These are phyloP conservation scores for Isaurus tuberculatus DNA, from an alignment of 92 coral and sea anemone genomes.

Conservation along the genomic window DNA sequence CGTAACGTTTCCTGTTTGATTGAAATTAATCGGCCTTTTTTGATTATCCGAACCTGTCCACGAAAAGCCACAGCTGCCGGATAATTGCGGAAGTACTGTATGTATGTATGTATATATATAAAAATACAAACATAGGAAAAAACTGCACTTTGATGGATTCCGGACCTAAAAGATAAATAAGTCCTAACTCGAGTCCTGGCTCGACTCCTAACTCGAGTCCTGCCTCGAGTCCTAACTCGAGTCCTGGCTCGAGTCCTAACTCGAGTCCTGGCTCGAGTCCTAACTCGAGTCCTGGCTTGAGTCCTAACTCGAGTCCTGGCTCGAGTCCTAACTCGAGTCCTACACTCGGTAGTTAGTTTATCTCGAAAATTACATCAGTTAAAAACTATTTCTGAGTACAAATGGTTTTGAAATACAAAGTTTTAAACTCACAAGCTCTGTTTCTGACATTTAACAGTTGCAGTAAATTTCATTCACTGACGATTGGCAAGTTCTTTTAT, in stretches of 20 bases:
- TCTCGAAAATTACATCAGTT: background rate
- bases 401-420: too few relatives aligned
- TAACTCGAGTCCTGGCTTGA: background rate
- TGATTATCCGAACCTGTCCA: constrained; percentile 5
- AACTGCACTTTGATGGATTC: constrained; percentile 8
- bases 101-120: background rate
- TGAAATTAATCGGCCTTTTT: constrained; percentile 9
- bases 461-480: too few relatives aligned
- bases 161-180: constrained; percentile 6
- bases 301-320: background rate
- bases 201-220: too few relatives aligned
- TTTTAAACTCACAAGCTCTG: too few relatives aligned
- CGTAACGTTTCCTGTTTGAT: constrained; percentile 8
- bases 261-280: constrained; percentile 1
- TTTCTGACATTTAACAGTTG: too few relatives aligned
- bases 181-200: background rate
- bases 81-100: constrained; percentile 9
- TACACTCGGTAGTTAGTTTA: constrained; percentile 1
- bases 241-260: background rate
- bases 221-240: too few relatives aligned
- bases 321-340: background rate
- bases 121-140: background rate
- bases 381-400: too few relatives aligned
- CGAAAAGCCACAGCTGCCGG: background rate
- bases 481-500: too few relatives aligned